phyloP scores from a whole-genome alignment of 2,113 vertebrate genomes.

The Crotalus viridis region DNA sequence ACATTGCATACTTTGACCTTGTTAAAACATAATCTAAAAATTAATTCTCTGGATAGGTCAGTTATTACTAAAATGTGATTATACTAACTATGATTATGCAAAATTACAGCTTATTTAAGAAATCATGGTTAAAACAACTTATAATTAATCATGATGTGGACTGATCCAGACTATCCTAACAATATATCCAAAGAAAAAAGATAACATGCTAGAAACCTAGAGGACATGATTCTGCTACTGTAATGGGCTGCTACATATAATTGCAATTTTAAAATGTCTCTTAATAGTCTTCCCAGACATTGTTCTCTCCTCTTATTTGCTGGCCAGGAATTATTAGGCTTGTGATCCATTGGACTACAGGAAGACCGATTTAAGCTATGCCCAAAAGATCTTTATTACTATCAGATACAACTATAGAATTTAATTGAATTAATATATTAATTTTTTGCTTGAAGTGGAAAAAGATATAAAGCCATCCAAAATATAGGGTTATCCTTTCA shows the following conservation, averaged over 20 bases:
- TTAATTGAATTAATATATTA: constrained; percentile 15
- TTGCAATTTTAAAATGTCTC: neutral
- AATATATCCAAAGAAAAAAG: neutral
- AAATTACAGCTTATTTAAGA: neutral
- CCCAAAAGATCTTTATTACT: neutral
- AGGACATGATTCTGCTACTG: too few species aligned
- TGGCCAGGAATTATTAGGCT: neutral
- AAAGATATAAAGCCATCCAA: neutral
- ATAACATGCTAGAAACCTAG: neutral
- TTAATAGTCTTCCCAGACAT: neutral
- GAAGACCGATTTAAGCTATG: neutral
- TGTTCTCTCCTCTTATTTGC: neutral
- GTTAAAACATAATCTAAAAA: neutral
- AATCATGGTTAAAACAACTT: neutral
- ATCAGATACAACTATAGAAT: neutral
- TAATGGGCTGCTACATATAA: neutral
- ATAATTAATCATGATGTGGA: neutral
- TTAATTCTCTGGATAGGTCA: neutral
- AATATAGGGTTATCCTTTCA: neutral
- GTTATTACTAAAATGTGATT: neutral
- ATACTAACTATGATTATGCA: neutral
- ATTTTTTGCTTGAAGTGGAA: neutral
- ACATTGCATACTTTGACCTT: neutral
- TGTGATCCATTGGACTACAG: neutral
- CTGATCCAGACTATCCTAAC: neutral